Conservation (phyloP, 2,113 vertebrate genomes). For the Oryzias celebensis region DNA sequence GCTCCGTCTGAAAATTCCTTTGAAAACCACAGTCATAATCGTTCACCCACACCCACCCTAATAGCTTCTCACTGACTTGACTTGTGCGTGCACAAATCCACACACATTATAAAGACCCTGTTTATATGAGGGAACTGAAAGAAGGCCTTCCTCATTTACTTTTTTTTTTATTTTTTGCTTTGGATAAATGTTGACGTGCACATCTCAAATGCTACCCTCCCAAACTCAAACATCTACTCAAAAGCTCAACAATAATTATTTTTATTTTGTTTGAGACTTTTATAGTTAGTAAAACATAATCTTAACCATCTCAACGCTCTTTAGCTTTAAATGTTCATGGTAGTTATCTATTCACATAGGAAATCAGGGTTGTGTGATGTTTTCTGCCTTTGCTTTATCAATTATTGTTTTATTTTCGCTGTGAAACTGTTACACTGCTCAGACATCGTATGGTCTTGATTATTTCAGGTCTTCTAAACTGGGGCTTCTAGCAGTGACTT, state of each 20-base stretch:
- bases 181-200: slow-evolving; percentile 7
- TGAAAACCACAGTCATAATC: slow-evolving; percentile 63
- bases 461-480: neutral
- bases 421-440: neutral
- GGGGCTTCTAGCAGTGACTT: neutral
- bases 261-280: too few species aligned
- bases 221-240: neutral
- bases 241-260: neutral
- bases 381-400: too few species aligned
- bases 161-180: slow-evolving; percentile 23
- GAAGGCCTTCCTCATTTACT: slow-evolving; percentile 60
- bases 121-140: slow-evolving; percentile 70
- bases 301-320: too few species aligned
- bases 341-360: too few species aligned
- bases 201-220: slow-evolving; percentile 2
- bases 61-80: slow-evolving; percentile 39
- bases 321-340: too few species aligned
- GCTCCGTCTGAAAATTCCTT: slow-evolving; percentile 55
- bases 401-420: neutral
- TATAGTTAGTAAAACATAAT: too few species aligned
- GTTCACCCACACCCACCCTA: slow-evolving; percentile 58
- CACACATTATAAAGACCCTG: slow-evolving; percentile 30
- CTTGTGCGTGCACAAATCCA: slow-evolving; percentile 13
- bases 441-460: neutral
- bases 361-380: too few species aligned